Percentiles rank a stretch among this genome's conserved stretches.
Conservation (phyloP, 1,140 invertebrate genomes). For the Scaptomyza montana region DNA sequence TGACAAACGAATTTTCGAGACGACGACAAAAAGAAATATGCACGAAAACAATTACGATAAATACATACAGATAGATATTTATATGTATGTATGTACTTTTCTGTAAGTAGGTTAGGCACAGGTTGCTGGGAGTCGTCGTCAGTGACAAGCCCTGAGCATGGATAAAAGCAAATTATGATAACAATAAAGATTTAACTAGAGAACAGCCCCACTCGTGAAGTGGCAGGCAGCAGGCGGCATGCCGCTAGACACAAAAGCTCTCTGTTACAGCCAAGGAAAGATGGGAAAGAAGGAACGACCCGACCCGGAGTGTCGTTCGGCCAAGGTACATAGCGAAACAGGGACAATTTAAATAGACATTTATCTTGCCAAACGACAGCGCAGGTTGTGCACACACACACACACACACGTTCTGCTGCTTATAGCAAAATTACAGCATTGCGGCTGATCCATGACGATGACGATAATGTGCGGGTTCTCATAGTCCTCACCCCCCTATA, state of each 20-base stretch:
- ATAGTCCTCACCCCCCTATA: background rate
- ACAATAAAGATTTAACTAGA: conserved; percentile 82
- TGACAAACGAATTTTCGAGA: conserved; percentile 38
- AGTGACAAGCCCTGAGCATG: conserved; percentile 74
- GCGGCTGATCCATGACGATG: conserved; percentile 78
- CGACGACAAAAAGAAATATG: conserved; percentile 42
- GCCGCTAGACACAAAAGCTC: conserved; percentile 50
- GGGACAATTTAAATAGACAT: conserved; percentile 82
- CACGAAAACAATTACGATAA: conserved; percentile 81
- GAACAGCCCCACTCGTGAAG: conserved; percentile 31
- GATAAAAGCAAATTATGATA: conserved; percentile 82
- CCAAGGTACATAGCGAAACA: conserved; percentile 59
- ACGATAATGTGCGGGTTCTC: conserved; percentile 60
- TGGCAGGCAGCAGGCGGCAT: conserved; percentile 48
- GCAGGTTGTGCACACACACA: conserved; percentile 62
- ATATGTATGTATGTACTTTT: conserved; percentile 21
- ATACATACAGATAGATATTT: conserved; percentile 1
- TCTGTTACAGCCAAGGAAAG: background rate
- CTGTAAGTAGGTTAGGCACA: conserved; percentile 45
- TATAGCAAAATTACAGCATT: conserved; percentile 74
- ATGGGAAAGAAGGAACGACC: background rate
- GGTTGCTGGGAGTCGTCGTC: conserved; percentile 49
- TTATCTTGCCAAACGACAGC: conserved; percentile 72
- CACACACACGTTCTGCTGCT: conserved; percentile 50
- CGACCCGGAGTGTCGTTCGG: conserved; percentile 7